phyloP scores from a whole-genome alignment of 2,888 invertebrate species.

The Apomyelois bistriatella region DNA sequence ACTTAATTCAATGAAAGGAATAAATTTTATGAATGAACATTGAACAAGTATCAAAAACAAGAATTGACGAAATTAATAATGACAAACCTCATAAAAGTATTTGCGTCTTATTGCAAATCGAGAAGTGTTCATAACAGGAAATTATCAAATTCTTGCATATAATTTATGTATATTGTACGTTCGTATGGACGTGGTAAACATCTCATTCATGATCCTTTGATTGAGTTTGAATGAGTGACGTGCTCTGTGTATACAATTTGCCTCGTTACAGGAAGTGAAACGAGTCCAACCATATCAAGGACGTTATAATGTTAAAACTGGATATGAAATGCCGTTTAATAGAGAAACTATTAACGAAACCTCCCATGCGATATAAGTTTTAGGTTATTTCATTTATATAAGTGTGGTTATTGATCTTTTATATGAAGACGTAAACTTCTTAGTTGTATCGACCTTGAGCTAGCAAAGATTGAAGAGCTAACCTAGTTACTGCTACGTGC shows the following conservation, averaged over 20 bases:
- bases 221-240: slow-evolving; percentile 75
- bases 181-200: slow-evolving; percentile 58
- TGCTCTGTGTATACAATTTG: slow-evolving; percentile 68
- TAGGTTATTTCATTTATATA: neutral
- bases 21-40: neutral
- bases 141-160: slow-evolving; percentile 45
- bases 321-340: slow-evolving; percentile 45
- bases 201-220: slow-evolving; percentile 76
- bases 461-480: slow-evolving; percentile 55
- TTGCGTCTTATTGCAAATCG: slow-evolving; percentile 6
- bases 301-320: slow-evolving; percentile 57
- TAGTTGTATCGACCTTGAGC: slow-evolving; percentile 52
- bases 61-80: neutral
- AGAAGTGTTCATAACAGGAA: slow-evolving; percentile 47
- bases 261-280: slow-evolving; percentile 69
- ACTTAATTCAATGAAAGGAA: too few species aligned
- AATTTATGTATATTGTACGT: slow-evolving; percentile 35
- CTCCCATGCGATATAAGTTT: slow-evolving; percentile 25
- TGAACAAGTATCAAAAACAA: neutral
- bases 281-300: slow-evolving; percentile 71
- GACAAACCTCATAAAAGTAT: slow-evolving; percentile 5
- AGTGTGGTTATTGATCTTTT: neutral
- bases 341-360: slow-evolving; percentile 28
- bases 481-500: slow-evolving; percentile 66
- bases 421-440: neutral